phyloP scores from a whole-genome alignment of 2,113 vertebrate genomes.

The Emydura subglobosa region DNA sequence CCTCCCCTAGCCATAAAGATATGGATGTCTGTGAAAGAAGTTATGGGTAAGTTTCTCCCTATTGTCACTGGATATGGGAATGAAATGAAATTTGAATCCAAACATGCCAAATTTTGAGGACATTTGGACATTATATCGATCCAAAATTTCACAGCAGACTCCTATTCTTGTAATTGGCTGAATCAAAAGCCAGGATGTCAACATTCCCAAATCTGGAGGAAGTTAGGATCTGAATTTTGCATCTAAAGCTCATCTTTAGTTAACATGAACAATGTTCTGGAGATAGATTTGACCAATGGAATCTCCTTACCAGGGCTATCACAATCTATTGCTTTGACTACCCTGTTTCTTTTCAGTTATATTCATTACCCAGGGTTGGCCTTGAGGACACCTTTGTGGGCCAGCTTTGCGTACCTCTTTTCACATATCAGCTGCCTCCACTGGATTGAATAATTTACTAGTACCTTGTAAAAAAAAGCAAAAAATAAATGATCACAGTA shows the following conservation, averaged over 20 bases:
- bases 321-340: not conserved
- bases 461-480: not conserved
- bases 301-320: not conserved
- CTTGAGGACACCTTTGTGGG: not conserved
- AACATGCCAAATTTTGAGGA: slow-evolving; percentile 14
- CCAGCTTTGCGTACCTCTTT: not conserved
- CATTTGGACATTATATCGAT: not conserved
- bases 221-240: not conserved
- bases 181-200: slow-evolving; percentile 28
- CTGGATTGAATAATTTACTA: not conserved
- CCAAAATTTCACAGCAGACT: not conserved
- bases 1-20: not conserved
- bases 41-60: not conserved
- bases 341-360: not conserved
- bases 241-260: not conserved
- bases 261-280: not conserved
- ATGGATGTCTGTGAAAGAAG: not conserved
- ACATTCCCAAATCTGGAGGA: not conserved
- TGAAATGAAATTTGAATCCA: not conserved
- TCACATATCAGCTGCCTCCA: not conserved
- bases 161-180: not conserved
- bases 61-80: not conserved
- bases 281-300: slow-evolving; percentile 17
- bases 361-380: not conserved
- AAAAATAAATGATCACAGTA: not conserved